phyloP scores from a whole-genome alignment of 1,140 invertebrate species.

The Sitophilus oryzae region DNA sequence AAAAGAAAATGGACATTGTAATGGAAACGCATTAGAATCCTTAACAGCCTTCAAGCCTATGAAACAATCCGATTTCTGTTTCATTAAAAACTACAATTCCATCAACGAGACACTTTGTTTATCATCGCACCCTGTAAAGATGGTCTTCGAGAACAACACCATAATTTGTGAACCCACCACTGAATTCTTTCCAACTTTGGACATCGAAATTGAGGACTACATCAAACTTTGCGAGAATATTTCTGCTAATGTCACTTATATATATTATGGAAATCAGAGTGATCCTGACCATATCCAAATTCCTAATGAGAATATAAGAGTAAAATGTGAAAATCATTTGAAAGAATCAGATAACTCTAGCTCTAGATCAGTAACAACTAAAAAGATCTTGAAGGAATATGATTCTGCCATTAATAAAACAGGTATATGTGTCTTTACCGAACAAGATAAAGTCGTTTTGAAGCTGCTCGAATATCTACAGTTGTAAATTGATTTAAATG shows the following conservation, averaged over 20 bases:
- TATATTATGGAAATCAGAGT: constrained; percentile 14
- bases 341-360: background rate
- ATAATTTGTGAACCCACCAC: constrained; percentile 5
- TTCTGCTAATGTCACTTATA: constrained; percentile 11
- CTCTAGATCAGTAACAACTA: background rate
- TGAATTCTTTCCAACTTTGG: constrained; percentile 13
- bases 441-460: constrained; percentile 14
- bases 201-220: constrained; percentile 18
- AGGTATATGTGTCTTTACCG: constrained; percentile 22
- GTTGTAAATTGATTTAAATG: too few species aligned
- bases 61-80: constrained; percentile 12
- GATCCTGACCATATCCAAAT: constrained; percentile 22
- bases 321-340: constrained; percentile 19
- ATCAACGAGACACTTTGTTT: constrained; percentile 21
- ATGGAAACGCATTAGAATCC: constrained; percentile 16
- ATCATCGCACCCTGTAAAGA: constrained; percentile 17
- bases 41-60: constrained; percentile 15
- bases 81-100: constrained; percentile 14
- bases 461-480: constrained; percentile 18
- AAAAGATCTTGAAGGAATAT: background rate
- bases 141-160: constrained; percentile 13
- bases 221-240: constrained; percentile 16
- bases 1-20: constrained; percentile 21
- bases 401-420: constrained; percentile 17
- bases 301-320: constrained; percentile 14